These are phyloP conservation scores for Glandiceps talaboti DNA, from an alignment of 53 echinoderm and acorn worm species.

Conservation along the genomic window DNA sequence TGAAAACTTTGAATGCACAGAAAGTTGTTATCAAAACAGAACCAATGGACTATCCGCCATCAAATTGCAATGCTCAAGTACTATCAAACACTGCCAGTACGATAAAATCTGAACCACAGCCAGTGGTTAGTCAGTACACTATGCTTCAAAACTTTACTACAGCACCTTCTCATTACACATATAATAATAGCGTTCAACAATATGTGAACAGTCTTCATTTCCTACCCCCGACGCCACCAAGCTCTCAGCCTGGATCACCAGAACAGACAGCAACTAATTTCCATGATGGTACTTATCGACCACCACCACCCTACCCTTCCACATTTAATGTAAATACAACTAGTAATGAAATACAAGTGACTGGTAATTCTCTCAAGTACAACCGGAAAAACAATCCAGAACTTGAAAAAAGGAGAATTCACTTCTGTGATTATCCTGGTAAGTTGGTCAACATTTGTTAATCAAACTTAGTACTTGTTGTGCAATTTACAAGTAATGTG, in stretches of 20 bases:
- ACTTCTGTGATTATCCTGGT: slow-evolving; percentile 93
- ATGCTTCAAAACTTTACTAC: slow-evolving; percentile 31
- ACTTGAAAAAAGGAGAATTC: slow-evolving; percentile 80
- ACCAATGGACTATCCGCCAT: neutral
- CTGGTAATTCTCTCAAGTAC: slow-evolving; percentile 36
- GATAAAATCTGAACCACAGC: neutral
- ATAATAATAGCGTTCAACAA: neutral
- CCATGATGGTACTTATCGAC: slow-evolving; percentile 14
- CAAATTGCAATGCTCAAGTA: neutral
- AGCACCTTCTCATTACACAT: neutral
- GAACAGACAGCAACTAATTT: slow-evolving; percentile 18
- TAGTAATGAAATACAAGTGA: too few species aligned
- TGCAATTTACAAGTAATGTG: too few species aligned
- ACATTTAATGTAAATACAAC: slow-evolving; percentile 2
- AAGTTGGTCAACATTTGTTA: too few species aligned
- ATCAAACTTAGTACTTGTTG: too few species aligned
- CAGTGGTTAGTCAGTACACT: slow-evolving; percentile 6
- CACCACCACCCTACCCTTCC: slow-evolving; percentile 81
- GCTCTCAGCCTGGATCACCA: slow-evolving; percentile 86
- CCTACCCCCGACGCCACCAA: slow-evolving; percentile 80
- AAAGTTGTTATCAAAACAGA: neutral
- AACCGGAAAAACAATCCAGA: slow-evolving; percentile 93
- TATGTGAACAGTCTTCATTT: neutral
- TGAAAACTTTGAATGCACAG: neutral
- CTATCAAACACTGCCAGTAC: neutral